Base-by-base conservation (phyloP, 2,113 vertebrate genomes). In the Antennarius striatus region DNA sequence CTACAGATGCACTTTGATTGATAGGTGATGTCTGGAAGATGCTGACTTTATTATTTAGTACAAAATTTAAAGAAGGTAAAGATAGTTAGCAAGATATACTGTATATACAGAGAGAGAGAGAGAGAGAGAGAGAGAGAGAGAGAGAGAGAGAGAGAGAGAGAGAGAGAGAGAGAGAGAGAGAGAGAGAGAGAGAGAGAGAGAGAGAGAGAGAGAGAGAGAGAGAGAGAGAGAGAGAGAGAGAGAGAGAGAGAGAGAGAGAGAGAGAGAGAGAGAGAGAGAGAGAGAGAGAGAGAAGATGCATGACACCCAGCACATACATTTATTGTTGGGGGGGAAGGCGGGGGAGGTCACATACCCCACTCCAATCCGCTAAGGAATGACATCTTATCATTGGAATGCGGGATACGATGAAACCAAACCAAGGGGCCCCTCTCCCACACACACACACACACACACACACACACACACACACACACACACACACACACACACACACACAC, bases 341-440 rank as follows among this genome's bases (percentile, higher is more conserved):
- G n/a, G 47, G 47, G 3, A 16, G 48, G 48, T 16, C 10, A 17
- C 17, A 51, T 22, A 22, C 49, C 16, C 16, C 22, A 22, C 6
- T 10, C 7, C 48, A 17, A 10, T 17, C n/a, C 10, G 4, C 49
- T 51, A 16, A 68, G 55, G 66, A 71, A 76, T 89, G 83, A 87
- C 86, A 84, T 85, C 63, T 76, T 83, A 83, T 82, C 85, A 72
- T 30, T 67, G 85, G 89, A 88, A 91, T 91, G 86, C 71, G 55
- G 71, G 63, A 77, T 64, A 86, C 77, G 77, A 86, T 81, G 81
- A 82, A 75, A 73, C 36, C 47, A 68, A 39, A 50, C 36, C 43
- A 68, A 39, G 50, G 68, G 53, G 40, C 77, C 70, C 71, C 71
- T 68, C 75, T 68, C 63, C 68, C 43, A 6, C 50, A 67, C 55